A percentile compares a stretch with the other conserved stretches of the same genome.
Conservation (phyloP, 2,797 vertebrate genomes). For the Potorous gilbertii region DNA sequence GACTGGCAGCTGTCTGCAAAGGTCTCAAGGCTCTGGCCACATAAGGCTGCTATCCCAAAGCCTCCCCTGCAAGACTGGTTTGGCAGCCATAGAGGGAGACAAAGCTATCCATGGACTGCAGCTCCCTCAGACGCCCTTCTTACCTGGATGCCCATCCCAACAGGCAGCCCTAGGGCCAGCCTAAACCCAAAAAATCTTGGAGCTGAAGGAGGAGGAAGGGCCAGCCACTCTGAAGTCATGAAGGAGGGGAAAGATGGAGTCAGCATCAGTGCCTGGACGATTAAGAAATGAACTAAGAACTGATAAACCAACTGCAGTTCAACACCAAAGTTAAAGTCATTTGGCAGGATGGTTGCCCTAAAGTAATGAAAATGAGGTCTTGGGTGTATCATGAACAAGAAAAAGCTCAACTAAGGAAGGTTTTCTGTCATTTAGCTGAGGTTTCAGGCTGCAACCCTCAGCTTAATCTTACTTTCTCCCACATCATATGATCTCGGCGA, state of each 20-base stretch:
- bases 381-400: background rate
- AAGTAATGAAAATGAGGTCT: background rate
- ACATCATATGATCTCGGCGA: background rate
- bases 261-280: constrained; percentile 21
- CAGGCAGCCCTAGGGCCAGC: no score
- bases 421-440: background rate
- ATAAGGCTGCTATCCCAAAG: no score
- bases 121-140: background rate
- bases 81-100: background rate
- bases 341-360: constrained; percentile 12
- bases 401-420: background rate
- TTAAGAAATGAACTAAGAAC: background rate
- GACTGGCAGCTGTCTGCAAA: background rate
- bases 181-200: no score
- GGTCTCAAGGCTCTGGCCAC: background rate
- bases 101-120: no score
- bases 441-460: background rate
- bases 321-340: background rate
- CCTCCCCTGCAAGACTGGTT: no score
- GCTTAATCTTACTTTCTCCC: background rate
- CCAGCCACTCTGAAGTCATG: background rate
- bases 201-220: background rate
- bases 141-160: background rate
- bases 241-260: background rate
- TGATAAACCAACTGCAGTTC: background rate